These are phyloP conservation scores for Dimorphilus gyrociliatus DNA, from an alignment of 2,888 invertebrate species.

Conservation along the genomic window DNA sequence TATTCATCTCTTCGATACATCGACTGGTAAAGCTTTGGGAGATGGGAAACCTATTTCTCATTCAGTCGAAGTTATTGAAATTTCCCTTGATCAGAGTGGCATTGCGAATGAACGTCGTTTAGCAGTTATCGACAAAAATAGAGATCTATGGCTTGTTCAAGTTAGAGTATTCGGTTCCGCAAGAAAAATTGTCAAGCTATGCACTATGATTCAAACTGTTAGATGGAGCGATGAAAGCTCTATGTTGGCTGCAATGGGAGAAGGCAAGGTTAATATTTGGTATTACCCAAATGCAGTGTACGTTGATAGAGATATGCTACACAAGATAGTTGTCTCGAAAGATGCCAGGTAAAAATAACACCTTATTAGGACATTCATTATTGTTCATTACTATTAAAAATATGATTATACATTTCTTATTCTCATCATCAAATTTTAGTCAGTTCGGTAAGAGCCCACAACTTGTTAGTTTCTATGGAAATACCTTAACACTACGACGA, in stretches of 20 bases:
- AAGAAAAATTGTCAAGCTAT: constrained; percentile 54
- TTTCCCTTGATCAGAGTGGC: constrained; percentile 71
- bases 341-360: constrained; percentile 34
- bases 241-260: constrained; percentile 60
- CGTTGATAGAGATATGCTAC: constrained; percentile 53
- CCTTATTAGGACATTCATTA: background rate
- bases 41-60: constrained; percentile 58
- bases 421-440: constrained; percentile 41
- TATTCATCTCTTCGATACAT: constrained; percentile 68
- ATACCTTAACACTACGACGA: constrained; percentile 63
- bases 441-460: constrained; percentile 74
- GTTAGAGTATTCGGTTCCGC: constrained; percentile 51
- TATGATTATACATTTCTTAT: too few relatives aligned
- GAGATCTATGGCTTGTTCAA: constrained; percentile 58
- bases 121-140: constrained; percentile 71
- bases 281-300: constrained; percentile 58
- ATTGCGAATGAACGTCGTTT: constrained; percentile 59
- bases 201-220: constrained; percentile 50
- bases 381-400: background rate
- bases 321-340: constrained; percentile 42
- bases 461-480: constrained; percentile 63
- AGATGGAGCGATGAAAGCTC: constrained; percentile 59
- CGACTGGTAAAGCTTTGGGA: constrained; percentile 53
- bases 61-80: constrained; percentile 60
- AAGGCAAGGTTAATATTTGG: constrained; percentile 62